Percentiles rank a stretch among this genome's conserved stretches.
phyloP scores from a whole-genome alignment of 2,113 vertebrate species.

The Podarcis cretensis region DNA sequence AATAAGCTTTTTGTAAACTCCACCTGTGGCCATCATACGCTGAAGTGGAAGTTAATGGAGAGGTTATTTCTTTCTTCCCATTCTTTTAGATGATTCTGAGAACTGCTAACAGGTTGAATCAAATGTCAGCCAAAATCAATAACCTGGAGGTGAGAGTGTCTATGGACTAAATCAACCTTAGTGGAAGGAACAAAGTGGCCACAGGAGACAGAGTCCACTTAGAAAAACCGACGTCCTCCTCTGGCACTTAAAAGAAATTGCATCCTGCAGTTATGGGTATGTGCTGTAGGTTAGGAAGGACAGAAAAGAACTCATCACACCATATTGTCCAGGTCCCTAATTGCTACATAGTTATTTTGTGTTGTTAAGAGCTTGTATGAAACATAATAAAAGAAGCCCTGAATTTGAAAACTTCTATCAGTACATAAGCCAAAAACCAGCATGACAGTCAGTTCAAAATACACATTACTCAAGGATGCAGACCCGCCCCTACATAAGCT shows the following conservation, averaged over 20 bases:
- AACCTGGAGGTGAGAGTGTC: constrained; percentile 52
- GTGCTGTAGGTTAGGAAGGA: neutral
- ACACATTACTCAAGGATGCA: neutral
- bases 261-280: neutral
- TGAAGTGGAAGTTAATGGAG: constrained; percentile 50
- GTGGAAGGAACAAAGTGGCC: constrained; percentile 47
- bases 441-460: neutral
- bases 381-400: neutral
- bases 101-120: constrained; percentile 62
- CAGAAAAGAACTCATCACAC: neutral
- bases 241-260: constrained; percentile 37
- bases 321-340: neutral
- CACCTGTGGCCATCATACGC: constrained; percentile 43
- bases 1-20: neutral
- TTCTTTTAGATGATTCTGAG: constrained; percentile 56
- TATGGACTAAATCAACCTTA: constrained; percentile 42
- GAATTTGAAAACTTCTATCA: neutral
- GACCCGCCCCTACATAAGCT: neutral
- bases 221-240: constrained; percentile 37
- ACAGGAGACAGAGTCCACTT: constrained; percentile 31
- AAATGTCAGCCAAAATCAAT: constrained; percentile 73
- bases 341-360: neutral
- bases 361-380: neutral
- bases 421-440: neutral
- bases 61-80: constrained; percentile 45